phyloP scores from a whole-genome alignment of 2,113 vertebrate species.

The Paracyprichromis sp. region DNA sequence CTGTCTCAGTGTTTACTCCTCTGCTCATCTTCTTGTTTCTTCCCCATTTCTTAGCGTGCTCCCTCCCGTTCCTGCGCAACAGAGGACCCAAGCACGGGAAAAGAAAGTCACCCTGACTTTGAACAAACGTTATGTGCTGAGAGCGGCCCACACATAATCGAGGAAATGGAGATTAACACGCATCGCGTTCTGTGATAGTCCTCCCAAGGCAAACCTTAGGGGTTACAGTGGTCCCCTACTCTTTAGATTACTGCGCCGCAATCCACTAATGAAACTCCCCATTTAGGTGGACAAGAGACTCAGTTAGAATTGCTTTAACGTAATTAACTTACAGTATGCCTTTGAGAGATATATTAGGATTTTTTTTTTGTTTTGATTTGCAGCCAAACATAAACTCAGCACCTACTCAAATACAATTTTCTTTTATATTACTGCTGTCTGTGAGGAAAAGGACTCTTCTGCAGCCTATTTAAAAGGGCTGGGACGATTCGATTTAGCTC shows the following conservation, averaged over 20 bases:
- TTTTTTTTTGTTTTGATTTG: neutral
- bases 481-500: neutral
- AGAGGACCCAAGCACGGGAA: neutral
- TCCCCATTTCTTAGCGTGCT: slow-evolving; percentile 1
- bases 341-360: neutral
- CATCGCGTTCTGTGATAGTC: slow-evolving; percentile 23
- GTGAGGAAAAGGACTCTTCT: neutral
- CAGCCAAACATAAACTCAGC: neutral
- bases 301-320: slow-evolving; percentile 13
- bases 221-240: slow-evolving; percentile 33
- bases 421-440: neutral
- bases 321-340: slow-evolving; percentile 20
- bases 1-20: slow-evolving; percentile 56
- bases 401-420: slow-evolving; percentile 4
- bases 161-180: slow-evolving; percentile 65
- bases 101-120: slow-evolving; percentile 72
- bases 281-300: slow-evolving; percentile 13
- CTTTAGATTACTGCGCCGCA: slow-evolving; percentile 42
- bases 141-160: slow-evolving; percentile 33
- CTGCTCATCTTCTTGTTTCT: slow-evolving; percentile 11
- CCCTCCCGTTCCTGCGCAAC: neutral
- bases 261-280: slow-evolving; percentile 52
- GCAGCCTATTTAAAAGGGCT: neutral
- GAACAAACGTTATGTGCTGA: slow-evolving; percentile 37
- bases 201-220: slow-evolving; percentile 26